Conservation (phyloP, 2,888 invertebrate genomes). For the Volucella inflata region DNA sequence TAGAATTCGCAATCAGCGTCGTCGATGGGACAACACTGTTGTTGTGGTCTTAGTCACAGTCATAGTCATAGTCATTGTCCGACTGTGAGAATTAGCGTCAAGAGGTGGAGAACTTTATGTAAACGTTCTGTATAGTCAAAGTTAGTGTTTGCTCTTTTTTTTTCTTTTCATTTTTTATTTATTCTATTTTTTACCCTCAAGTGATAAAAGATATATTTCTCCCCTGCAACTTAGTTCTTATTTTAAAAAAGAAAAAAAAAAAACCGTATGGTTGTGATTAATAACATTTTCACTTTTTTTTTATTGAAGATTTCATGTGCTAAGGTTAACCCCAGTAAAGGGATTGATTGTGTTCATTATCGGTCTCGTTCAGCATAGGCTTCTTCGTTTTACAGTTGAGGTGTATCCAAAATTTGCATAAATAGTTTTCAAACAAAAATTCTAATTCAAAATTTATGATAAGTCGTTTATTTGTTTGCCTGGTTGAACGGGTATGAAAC, state of each 20-base stretch:
- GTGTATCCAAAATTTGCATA: constrained; percentile 42
- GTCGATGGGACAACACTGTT: constrained; percentile 40
- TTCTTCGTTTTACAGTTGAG: background rate
- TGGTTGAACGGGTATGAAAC: no score
- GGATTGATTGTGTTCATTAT: constrained; percentile 9
- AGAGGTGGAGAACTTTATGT: constrained; percentile 28
- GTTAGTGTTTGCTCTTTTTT: constrained; percentile 40
- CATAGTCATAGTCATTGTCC: background rate
- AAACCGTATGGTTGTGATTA: constrained; percentile 5
- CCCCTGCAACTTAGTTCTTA: constrained; percentile 7
- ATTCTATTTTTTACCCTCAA: constrained; percentile 16
- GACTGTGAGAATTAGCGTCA: background rate
- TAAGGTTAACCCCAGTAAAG: background rate
- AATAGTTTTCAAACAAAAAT: constrained; percentile 35
- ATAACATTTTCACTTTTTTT: background rate
- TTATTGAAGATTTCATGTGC: constrained; percentile 1
- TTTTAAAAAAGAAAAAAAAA: background rate
- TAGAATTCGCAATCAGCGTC: constrained; percentile 32
- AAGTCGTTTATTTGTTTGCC: constrained; percentile 1
- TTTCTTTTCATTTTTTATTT: background rate
- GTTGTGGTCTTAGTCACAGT: constrained; percentile 37
- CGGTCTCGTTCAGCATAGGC: background rate
- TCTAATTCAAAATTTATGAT: constrained; percentile 37
- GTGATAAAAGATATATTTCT: constrained; percentile 28
- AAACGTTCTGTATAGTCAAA: constrained; percentile 28